Conservation (phyloP, 2,888 invertebrate species). For the Eilema depressum region DNA sequence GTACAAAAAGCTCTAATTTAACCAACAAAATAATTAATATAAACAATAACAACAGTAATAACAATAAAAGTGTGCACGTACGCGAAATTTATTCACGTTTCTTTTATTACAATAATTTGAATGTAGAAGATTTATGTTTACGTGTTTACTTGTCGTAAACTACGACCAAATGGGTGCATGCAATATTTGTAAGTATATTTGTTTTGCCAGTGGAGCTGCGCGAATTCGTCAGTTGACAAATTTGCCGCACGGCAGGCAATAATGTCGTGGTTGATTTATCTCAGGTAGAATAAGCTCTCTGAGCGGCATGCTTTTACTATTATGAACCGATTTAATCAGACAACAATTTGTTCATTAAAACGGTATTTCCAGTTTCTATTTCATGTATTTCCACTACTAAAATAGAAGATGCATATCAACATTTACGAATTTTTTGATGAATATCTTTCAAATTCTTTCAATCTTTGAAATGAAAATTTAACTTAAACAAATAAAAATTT, state of each 20-base stretch:
- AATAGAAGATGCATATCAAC: conserved; percentile 40
- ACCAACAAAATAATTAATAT: background rate
- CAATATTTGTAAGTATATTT: conserved; percentile 15
- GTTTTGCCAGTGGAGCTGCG: conserved; percentile 31
- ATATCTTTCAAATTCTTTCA: background rate
- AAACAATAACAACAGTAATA: conserved; percentile 8
- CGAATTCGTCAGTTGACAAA: conserved; percentile 40
- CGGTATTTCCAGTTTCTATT: conserved; percentile 30
- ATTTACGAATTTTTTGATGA: conserved; percentile 24
- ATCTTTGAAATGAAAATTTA: conserved; percentile 18
- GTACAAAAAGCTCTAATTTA: background rate
- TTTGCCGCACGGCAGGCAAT: conserved; percentile 18
- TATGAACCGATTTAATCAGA: conserved; percentile 29
- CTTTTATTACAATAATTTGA: conserved; percentile 20
- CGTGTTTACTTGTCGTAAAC: conserved; percentile 26
- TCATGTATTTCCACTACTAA: conserved; percentile 30
- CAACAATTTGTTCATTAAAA: conserved; percentile 20
- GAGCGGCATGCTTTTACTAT: conserved; percentile 17
- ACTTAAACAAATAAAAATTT: conserved; percentile 24
- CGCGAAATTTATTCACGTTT: conserved; percentile 13
- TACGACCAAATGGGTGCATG: conserved; percentile 19
- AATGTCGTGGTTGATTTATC: conserved; percentile 22
- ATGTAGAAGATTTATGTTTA: conserved; percentile 21
- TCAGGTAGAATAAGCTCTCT: conserved; percentile 21
- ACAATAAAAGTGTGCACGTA: conserved; percentile 10